These are phyloP conservation scores for Sebastes goodei DNA, from an alignment of 2,797 vertebrate species.

Conservation along the genomic window DNA sequence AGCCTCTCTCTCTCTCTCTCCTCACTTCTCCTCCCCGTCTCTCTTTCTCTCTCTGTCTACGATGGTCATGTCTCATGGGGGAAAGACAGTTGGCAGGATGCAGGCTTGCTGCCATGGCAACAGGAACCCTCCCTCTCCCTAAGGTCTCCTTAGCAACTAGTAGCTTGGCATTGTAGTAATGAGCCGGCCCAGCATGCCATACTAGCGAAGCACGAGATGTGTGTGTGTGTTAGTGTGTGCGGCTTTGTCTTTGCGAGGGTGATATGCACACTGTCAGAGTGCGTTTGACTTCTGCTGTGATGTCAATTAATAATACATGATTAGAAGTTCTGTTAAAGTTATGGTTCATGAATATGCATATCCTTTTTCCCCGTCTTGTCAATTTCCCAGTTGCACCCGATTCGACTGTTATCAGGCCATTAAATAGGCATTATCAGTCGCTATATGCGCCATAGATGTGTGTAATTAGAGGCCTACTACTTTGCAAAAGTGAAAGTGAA, in stretches of 20 bases:
- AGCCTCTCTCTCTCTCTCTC: conserved; percentile 57
- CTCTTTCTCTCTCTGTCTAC: conserved; percentile 69
- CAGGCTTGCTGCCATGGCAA: conserved; percentile 86
- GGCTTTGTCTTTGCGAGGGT: conserved; percentile 51
- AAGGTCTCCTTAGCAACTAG: conserved; percentile 87
- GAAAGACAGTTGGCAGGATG: conserved; percentile 85
- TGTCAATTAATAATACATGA: conserved; percentile 37
- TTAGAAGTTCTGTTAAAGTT: conserved; percentile 32
- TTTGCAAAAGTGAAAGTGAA: too few species aligned
- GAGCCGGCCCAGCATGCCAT: conserved; percentile 82
- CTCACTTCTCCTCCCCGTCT: conserved; percentile 60
- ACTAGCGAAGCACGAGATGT: conserved; percentile 66
- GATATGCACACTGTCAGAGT: conserved; percentile 35
- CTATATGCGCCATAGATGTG: too few species aligned
- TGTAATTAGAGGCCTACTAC: too few species aligned
- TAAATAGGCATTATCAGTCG: too few species aligned
- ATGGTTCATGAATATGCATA: not conserved
- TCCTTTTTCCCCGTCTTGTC: not conserved
- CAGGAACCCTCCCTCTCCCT: conserved; percentile 86
- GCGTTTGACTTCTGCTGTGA: conserved; percentile 28
- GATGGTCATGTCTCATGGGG: conserved; percentile 83
- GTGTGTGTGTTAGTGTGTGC: conserved; percentile 38
- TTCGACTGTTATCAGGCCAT: too few species aligned
- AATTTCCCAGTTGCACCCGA: not conserved
- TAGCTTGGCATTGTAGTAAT: conserved; percentile 87